phyloP scores from a whole-genome alignment of 2,888 invertebrate genomes.

The Melinaea menophilus region DNA sequence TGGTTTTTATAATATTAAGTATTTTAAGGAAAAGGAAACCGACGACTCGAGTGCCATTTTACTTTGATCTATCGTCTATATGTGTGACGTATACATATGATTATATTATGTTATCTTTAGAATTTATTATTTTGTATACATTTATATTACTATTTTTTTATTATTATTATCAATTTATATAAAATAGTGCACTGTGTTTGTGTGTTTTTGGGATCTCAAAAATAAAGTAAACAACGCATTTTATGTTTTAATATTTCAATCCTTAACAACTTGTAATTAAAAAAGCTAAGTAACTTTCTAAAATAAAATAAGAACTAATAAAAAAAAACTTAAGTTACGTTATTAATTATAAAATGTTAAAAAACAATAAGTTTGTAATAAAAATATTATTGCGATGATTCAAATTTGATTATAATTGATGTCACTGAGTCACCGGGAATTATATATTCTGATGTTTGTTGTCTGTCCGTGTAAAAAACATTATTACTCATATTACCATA shows the following conservation, averaged over 20 bases:
- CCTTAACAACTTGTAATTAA: background rate
- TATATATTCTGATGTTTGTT: background rate
- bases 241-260: slow-evolving; percentile 34
- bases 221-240: slow-evolving; percentile 65
- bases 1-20: slow-evolving; percentile 33
- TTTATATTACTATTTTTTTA: slow-evolving; percentile 33
- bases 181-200: slow-evolving; percentile 64
- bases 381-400: background rate
- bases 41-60: slow-evolving; percentile 72
- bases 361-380: background rate
- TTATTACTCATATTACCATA: background rate
- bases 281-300: too few relatives aligned
- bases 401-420: background rate
- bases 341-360: background rate
- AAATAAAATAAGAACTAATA: too few relatives aligned
- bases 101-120: slow-evolving; percentile 32
- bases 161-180: slow-evolving; percentile 24
- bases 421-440: slow-evolving; percentile 3
- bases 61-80: slow-evolving; percentile 28
- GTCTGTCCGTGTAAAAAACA: background rate
- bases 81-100: slow-evolving; percentile 29
- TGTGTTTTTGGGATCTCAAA: slow-evolving; percentile 78
- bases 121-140: background rate
- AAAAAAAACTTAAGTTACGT: too few relatives aligned
- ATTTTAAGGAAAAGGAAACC: slow-evolving; percentile 47